A percentile compares a stretch with the other conserved stretches of the same genome.
Evolutionary conservation across 2,797 vertebrate genomes (phyloP).

Genomic region (Spinus pinus): DNA sequence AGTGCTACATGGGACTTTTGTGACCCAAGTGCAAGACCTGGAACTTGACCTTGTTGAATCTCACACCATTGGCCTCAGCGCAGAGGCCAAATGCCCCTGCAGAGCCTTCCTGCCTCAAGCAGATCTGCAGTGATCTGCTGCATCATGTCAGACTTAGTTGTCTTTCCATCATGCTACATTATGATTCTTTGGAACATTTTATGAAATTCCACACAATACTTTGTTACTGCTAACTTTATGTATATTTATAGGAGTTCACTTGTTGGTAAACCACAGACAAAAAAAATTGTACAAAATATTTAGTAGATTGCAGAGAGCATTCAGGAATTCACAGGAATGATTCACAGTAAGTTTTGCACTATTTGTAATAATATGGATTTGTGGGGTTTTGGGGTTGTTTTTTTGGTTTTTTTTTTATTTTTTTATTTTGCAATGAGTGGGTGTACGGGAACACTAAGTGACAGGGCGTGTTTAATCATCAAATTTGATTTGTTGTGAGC

Average conservation of each 20-base stretch:
- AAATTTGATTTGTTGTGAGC: neutral
- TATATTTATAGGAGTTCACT: neutral
- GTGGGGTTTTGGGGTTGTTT: too few species aligned
- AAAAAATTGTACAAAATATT: neutral
- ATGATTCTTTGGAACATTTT: neutral
- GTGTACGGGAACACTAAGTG: neutral
- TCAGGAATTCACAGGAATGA: neutral
- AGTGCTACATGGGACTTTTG: neutral
- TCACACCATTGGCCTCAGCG: fast-evolving
- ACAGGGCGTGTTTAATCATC: neutral
- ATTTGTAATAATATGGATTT: neutral
- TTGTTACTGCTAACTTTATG: neutral
- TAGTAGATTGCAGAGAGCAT: neutral
- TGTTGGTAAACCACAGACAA: neutral
- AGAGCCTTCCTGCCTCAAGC: neutral
- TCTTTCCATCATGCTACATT: neutral
- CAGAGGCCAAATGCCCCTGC: neutral
- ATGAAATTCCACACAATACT: neutral
- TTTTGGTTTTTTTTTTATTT: neutral
- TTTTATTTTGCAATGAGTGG: neutral
- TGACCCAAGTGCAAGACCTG: neutral
- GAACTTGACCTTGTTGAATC: neutral
- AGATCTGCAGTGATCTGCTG: neutral
- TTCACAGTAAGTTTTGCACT: neutral
- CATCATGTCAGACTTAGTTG: neutral